Evolutionary conservation across 1,140 invertebrate genomes (phyloP).

Genomic region (Drosophila equinoxialis): DNA sequence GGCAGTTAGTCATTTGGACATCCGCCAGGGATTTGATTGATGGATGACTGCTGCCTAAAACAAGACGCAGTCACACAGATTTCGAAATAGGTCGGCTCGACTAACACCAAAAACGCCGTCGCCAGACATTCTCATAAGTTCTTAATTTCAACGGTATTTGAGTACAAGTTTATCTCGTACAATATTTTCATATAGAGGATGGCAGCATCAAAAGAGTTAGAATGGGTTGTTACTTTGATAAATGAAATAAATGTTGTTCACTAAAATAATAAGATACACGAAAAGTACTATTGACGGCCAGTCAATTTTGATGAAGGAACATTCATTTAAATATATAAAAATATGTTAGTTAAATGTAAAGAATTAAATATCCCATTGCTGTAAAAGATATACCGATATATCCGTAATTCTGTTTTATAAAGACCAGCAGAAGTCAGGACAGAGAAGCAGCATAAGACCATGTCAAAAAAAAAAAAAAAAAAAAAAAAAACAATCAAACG

Average conservation of each 20-base stretch:
- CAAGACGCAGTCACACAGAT: conserved; percentile 37
- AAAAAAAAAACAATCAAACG: conserved; percentile 75
- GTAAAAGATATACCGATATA: too few relatives aligned
- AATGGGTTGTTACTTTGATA: too few relatives aligned
- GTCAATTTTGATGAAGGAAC: too few relatives aligned
- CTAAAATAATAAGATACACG: too few relatives aligned
- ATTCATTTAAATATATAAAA: too few relatives aligned
- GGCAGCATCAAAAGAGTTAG: too few relatives aligned
- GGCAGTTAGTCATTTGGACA: conserved; percentile 61
- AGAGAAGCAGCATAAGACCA: conserved; percentile 13
- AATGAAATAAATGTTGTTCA: too few relatives aligned
- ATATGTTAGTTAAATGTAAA: too few relatives aligned
- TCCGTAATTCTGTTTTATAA: too few relatives aligned
- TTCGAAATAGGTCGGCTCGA: conserved; percentile 65
- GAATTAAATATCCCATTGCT: too few relatives aligned
- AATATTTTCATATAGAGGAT: conserved; percentile 37
- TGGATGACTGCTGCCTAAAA: conserved; percentile 58
- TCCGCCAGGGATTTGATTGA: conserved; percentile 73
- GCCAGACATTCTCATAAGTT: neutral
- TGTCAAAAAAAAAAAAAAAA: conserved; percentile 37
- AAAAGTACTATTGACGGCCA: too few relatives aligned
- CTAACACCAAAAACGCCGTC: neutral
- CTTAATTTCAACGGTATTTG: too few relatives aligned
- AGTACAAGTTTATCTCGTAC: conserved; percentile 56
- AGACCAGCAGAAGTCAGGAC: conserved; percentile 1